Evolutionary conservation across 2,113 vertebrate genomes (phyloP).

Genomic region (Callionymus lyra): DNA sequence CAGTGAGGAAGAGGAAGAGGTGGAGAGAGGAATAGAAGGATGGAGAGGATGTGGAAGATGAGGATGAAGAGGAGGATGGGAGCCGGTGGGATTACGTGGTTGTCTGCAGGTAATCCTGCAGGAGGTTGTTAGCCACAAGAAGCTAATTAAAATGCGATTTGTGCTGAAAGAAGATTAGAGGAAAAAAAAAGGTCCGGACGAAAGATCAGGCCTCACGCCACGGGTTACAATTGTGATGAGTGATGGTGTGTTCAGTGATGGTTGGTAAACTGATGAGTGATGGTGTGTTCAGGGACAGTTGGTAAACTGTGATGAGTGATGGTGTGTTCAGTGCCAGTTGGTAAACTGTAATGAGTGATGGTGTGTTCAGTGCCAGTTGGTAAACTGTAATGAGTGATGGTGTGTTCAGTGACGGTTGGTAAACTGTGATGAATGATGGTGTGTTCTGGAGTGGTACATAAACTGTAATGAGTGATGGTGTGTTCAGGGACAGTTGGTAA

Average conservation of each 20-base stretch:
- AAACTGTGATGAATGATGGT: too few species aligned
- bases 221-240: too few species aligned
- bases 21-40: not conserved
- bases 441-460: too few species aligned
- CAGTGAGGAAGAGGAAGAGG: not conserved
- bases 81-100: slow-evolving; percentile 39
- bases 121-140: slow-evolving; percentile 44
- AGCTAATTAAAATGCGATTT: slow-evolving; percentile 58
- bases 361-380: too few species aligned
- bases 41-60: not conserved
- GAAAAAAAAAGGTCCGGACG: slow-evolving; percentile 3
- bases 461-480: too few species aligned
- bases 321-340: too few species aligned
- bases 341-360: too few species aligned
- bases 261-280: not conserved
- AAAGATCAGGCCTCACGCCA: too few species aligned
- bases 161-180: slow-evolving; percentile 45
- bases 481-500: too few species aligned
- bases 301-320: too few species aligned
- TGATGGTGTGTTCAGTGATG: not conserved
- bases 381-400: too few species aligned
- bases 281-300: not conserved
- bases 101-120: slow-evolving; percentile 45
- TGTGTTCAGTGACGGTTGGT: too few species aligned
- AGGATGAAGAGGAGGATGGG: slow-evolving; percentile 1